phyloP scores from a whole-genome alignment of 2,888 invertebrate genomes.

The Tribolium freemani region DNA sequence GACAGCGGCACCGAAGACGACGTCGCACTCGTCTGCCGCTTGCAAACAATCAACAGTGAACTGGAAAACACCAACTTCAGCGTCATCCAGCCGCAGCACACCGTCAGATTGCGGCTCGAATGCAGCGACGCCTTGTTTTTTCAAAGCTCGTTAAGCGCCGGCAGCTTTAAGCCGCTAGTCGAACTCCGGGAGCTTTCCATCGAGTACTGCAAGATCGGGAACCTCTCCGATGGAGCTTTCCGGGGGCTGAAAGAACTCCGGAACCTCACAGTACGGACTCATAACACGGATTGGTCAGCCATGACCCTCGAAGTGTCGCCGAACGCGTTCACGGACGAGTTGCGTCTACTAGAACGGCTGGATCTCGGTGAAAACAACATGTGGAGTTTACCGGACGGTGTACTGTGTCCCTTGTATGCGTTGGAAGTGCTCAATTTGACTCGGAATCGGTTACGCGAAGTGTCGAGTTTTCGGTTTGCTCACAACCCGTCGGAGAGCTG shows the following conservation, averaged over 20 bases:
- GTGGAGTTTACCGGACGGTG: slow-evolving; percentile 83
- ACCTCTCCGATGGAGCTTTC: slow-evolving; percentile 86
- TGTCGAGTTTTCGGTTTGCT: slow-evolving; percentile 80
- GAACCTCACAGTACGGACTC: slow-evolving; percentile 85
- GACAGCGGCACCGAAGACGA: slow-evolving; percentile 75
- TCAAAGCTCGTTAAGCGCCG: slow-evolving; percentile 83
- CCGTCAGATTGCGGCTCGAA: slow-evolving; percentile 81
- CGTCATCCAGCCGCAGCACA: slow-evolving; percentile 86
- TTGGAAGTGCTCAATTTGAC: slow-evolving; percentile 85
- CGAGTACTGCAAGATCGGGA: slow-evolving; percentile 87
- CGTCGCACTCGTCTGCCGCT: slow-evolving; percentile 80
- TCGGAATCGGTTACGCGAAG: slow-evolving; percentile 82
- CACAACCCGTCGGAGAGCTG: slow-evolving; percentile 76
- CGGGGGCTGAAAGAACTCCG: slow-evolving; percentile 82
- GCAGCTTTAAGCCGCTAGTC: slow-evolving; percentile 81
- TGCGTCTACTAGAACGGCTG: slow-evolving; percentile 79
- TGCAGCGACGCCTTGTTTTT: slow-evolving; percentile 87
- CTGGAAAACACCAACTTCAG: slow-evolving; percentile 86
- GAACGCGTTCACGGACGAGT: slow-evolving; percentile 81
- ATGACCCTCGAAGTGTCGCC: slow-evolving; percentile 83
- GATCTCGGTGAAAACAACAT: slow-evolving; percentile 87
- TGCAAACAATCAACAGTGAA: slow-evolving; percentile 85
- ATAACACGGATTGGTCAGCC: slow-evolving; percentile 87
- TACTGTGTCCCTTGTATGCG: slow-evolving; percentile 81
- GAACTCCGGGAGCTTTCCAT: slow-evolving; percentile 84